Conservation (phyloP, 2,797 vertebrate species). For the Cyprinella venusta region DNA sequence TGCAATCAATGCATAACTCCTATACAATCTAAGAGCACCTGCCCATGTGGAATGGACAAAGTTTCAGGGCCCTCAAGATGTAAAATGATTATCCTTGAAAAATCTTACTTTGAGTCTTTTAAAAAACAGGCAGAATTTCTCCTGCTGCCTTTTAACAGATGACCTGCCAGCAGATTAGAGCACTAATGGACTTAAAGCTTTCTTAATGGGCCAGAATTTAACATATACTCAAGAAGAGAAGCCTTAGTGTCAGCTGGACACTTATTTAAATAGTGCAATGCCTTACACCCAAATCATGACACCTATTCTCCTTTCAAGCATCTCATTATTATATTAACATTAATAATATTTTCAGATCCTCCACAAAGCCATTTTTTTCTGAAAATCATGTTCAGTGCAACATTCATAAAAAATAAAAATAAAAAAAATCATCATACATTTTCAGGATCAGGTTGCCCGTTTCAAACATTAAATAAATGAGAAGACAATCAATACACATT, state of each 20-base stretch:
- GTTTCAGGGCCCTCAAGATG: background rate
- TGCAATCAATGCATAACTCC: background rate
- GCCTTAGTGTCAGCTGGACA: conserved; percentile 12
- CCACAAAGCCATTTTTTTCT: conserved; percentile 20
- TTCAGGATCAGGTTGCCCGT: conserved; percentile 7
- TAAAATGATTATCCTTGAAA: conserved; percentile 14
- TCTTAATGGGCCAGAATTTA: background rate
- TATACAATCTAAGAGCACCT: conserved; percentile 3
- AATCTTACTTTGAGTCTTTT: background rate
- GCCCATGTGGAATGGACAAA: background rate
- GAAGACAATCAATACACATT: conserved; percentile 23
- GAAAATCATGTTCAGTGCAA: conserved; percentile 40
- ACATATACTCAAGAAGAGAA: background rate
- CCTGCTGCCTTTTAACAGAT: background rate
- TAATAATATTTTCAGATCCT: conserved; percentile 1
- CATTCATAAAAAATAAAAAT: conserved; percentile 35
- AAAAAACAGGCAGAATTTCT: background rate
- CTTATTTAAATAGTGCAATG: background rate
- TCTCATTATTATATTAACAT: conserved; percentile 19
- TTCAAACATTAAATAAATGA: conserved; percentile 21
- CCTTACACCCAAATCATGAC: conserved; percentile 32
- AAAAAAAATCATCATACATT: conserved; percentile 17
- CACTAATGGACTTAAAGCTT: background rate
- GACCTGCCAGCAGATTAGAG: background rate
- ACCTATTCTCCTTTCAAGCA: conserved; percentile 19